A percentile compares a stretch with the other conserved stretches of the same genome.
These are phyloP conservation scores for Plumapathes pennacea DNA, from an alignment of 92 coral and sea anemone species.

Conservation along the genomic window DNA sequence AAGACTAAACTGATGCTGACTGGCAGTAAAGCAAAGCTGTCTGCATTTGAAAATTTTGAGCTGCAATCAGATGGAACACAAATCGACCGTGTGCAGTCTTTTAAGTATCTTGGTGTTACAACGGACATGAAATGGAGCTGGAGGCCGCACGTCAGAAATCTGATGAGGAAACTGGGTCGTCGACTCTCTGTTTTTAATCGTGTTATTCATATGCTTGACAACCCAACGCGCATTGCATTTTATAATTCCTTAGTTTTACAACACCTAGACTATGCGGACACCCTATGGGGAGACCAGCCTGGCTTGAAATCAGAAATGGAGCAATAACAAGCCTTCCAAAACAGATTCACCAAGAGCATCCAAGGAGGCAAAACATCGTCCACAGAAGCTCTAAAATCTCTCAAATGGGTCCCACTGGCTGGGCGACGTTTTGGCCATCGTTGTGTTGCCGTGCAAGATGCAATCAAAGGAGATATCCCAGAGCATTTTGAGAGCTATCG, in stretches of 20 bases:
- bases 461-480: constrained; percentile 59
- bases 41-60: constrained; percentile 32
- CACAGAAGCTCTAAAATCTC: constrained; percentile 10
- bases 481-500: constrained; percentile 32
- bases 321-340: constrained; percentile 39
- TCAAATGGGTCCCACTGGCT: constrained; percentile 31
- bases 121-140: constrained; percentile 39
- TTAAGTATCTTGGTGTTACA: constrained; percentile 35
- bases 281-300: constrained; percentile 45
- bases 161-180: constrained; percentile 29
- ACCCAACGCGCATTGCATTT: constrained; percentile 32
- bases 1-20: constrained; percentile 43
- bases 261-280: constrained; percentile 42
- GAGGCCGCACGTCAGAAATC: constrained; percentile 33
- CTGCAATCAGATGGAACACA: constrained; percentile 17
- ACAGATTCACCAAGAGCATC: constrained; percentile 38
- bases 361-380: constrained; percentile 32
- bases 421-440: constrained; percentile 40
- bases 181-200: constrained; percentile 32
- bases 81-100: constrained; percentile 35
- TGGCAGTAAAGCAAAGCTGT: constrained; percentile 40
- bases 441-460: constrained; percentile 34
- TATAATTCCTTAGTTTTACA: constrained; percentile 49
- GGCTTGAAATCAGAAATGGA: constrained; percentile 44
- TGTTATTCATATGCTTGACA: constrained; percentile 36